Percentiles rank a stretch among this genome's conserved stretches.
These are phyloP conservation scores for Clitarchus hookeri DNA, from an alignment of 2,888 invertebrate species.

Conservation along the genomic window DNA sequence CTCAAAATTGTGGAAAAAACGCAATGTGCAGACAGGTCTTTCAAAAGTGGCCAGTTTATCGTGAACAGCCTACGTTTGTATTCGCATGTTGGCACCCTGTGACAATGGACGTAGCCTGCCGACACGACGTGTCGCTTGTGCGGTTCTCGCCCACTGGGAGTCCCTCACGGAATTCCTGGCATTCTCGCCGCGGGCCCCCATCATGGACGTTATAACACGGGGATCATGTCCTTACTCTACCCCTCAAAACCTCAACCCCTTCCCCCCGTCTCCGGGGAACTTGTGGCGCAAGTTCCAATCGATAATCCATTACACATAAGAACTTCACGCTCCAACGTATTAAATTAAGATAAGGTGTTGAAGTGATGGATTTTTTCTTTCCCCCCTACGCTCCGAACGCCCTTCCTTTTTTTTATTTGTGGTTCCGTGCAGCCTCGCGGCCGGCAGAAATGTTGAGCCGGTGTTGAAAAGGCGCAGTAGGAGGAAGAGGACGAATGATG, in stretches of 20 bases:
- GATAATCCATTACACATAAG: conserved; percentile 27
- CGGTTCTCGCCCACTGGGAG: not conserved
- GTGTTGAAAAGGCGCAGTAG: conserved; percentile 4
- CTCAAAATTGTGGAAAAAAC: no score
- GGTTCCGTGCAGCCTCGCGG: not conserved
- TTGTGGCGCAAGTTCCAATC: not conserved
- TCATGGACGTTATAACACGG: conserved; percentile 22
- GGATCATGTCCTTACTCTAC: not conserved
- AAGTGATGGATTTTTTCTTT: conserved; percentile 17
- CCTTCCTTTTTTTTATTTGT: not conserved
- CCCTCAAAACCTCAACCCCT: not conserved
- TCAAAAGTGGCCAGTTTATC: no score
- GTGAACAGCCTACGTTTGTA: no score
- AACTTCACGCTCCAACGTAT: conserved; percentile 23
- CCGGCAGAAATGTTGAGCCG: not conserved
- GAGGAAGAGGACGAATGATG: not conserved
- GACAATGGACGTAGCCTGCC: no score
- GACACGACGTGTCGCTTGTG: not conserved
- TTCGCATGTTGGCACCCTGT: no score
- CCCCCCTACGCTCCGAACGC: not conserved
- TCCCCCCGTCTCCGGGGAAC: not conserved
- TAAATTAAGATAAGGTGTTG: conserved; percentile 24
- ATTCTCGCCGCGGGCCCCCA: not conserved
- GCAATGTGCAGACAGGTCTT: no score
- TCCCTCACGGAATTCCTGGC: not conserved